These are phyloP conservation scores for Rhadina sibilatrix DNA, from an alignment of 2,113 vertebrate genomes.

Conservation along the genomic window DNA sequence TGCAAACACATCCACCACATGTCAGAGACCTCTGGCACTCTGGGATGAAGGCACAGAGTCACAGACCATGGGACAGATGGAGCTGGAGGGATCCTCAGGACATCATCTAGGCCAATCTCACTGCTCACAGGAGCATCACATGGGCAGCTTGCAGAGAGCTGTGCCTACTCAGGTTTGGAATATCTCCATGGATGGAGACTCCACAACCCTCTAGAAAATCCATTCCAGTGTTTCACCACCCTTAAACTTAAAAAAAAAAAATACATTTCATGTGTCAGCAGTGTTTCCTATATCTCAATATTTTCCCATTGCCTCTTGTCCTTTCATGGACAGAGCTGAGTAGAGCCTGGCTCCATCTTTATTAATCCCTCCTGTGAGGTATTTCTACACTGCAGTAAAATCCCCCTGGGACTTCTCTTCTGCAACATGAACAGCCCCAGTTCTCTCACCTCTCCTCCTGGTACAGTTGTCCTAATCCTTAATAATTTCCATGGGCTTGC, in stretches of 20 bases:
- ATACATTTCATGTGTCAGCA: neutral
- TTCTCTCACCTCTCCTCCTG: neutral
- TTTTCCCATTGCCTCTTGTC: neutral
- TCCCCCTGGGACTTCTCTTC: neutral
- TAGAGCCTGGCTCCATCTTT: neutral
- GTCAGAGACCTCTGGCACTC: neutral
- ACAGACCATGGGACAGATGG: neutral
- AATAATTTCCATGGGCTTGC: fast-evolving
- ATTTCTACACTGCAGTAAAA: neutral
- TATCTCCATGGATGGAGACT: neutral
- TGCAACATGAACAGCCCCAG: neutral
- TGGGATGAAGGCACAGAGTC: neutral
- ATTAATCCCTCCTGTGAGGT: neutral
- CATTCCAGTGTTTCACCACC: neutral
- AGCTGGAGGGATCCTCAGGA: neutral
- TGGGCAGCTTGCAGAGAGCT: neutral
- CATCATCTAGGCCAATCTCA: neutral
- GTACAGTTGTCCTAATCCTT: neutral
- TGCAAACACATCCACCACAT: fast-evolving
- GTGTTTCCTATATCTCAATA: neutral
- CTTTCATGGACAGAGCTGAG: neutral
- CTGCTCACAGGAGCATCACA: neutral
- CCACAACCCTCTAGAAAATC: neutral
- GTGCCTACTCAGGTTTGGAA: neutral
- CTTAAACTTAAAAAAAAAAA: neutral